Conservation (phyloP, 2,888 invertebrate species). For the Linnaemya tessellans region DNA sequence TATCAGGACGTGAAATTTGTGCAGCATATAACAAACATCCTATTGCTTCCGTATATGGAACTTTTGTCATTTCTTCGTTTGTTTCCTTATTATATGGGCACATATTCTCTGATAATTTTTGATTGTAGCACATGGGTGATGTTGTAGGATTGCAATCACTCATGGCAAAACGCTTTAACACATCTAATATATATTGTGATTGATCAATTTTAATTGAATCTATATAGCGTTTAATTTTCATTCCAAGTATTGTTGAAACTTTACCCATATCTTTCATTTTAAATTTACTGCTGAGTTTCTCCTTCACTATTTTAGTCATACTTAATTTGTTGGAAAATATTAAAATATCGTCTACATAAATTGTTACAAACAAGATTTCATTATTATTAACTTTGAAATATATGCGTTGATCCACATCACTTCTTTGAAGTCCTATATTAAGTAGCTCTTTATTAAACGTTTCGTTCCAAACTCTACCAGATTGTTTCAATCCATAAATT, state of each 20-base stretch:
- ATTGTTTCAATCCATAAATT: slow-evolving; percentile 30
- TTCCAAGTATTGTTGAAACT: slow-evolving; percentile 56
- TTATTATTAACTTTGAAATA: slow-evolving; percentile 49
- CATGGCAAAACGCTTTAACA: slow-evolving; percentile 53
- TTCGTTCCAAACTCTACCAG: slow-evolving; percentile 34
- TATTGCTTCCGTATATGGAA: no score
- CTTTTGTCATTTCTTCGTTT: no score
- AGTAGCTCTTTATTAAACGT: slow-evolving; percentile 23
- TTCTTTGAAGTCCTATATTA: slow-evolving; percentile 49
- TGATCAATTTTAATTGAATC: slow-evolving; percentile 45
- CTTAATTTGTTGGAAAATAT: slow-evolving; percentile 49
- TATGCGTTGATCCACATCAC: slow-evolving; percentile 60
- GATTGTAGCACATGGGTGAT: slow-evolving; percentile 39
- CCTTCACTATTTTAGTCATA: slow-evolving; percentile 43
- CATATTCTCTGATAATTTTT: no score
- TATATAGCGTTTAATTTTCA: slow-evolving; percentile 9
- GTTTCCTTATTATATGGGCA: no score
- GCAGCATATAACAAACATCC: no score
- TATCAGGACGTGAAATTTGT: slow-evolving; percentile 33
- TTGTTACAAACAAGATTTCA: neutral
- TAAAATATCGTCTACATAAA: slow-evolving; percentile 65
- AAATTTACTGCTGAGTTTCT: neutral
- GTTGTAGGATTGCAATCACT: slow-evolving; percentile 48
- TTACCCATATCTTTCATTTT: slow-evolving; percentile 57
- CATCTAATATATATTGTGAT: slow-evolving; percentile 60